phyloP scores from a whole-genome alignment of 2,113 vertebrate species.

The Gobius niger region DNA sequence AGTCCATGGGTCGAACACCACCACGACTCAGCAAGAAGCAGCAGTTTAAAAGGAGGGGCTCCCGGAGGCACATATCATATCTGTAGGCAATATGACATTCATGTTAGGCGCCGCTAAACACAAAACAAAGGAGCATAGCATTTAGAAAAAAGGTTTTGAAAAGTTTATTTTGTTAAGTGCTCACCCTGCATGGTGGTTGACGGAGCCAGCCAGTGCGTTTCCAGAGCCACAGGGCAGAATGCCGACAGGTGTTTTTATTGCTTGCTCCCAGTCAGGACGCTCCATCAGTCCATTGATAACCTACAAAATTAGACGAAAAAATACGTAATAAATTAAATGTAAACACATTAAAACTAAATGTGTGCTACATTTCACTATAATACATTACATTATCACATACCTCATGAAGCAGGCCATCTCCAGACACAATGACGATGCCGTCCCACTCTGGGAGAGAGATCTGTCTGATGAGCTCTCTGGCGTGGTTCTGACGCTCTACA shows the following conservation, averaged over 20 bases:
- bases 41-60: conserved; percentile 88
- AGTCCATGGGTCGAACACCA: conserved; percentile 81
- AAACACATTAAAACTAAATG: not conserved
- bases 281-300: conserved; percentile 89
- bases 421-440: conserved; percentile 85
- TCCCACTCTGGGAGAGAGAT: conserved; percentile 86
- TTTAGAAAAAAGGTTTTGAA: not conserved
- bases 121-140: not conserved
- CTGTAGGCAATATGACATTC: conserved; percentile 54
- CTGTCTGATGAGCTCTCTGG: conserved; percentile 84
- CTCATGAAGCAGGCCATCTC: conserved; percentile 89
- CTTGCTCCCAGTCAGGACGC: conserved; percentile 87
- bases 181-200: conserved; percentile 88
- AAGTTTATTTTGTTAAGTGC: not conserved
- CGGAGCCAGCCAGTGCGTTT: conserved; percentile 86
- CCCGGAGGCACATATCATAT: conserved; percentile 86
- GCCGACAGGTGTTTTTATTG: conserved; percentile 87
- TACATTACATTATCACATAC: conserved; percentile 55
- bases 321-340: not conserved
- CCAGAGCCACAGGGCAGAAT: conserved; percentile 90
- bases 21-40: conserved; percentile 88
- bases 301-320: conserved; percentile 55
- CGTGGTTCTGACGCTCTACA: conserved; percentile 87
- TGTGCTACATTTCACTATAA: not conserved
- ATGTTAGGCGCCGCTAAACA: not conserved